Percentiles rank a stretch among this genome's conserved stretches.
Evolutionary conservation across 37 sponge, comb jelly and placozoan genomes (phyloP).

Genomic region (Chondrilla cf. caribensis): DNA sequence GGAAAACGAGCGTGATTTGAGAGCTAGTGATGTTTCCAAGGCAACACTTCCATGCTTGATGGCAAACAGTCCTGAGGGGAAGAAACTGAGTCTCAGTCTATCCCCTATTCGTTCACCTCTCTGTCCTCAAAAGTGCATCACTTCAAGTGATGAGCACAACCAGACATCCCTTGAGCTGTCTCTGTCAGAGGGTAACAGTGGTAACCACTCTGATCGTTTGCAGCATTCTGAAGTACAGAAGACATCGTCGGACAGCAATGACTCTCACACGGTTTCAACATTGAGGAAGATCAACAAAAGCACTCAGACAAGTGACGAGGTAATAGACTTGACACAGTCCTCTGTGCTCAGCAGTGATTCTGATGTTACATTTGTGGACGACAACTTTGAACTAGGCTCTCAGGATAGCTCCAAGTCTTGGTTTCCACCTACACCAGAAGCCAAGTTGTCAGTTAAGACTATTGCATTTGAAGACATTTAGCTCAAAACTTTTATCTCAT

Average conservation of each 20-base stretch:
- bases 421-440: conserved; percentile 4
- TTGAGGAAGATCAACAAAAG: not conserved
- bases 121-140: not conserved
- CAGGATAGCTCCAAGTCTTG: not conserved
- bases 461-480: conserved; percentile 24
- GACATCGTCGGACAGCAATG: not conserved
- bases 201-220: not conserved
- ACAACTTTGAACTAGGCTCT: not conserved
- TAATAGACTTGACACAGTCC: not conserved
- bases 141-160: not conserved
- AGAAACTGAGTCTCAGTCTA: not conserved
- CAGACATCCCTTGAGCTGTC: conserved; percentile 25
- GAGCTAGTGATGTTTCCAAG: not conserved
- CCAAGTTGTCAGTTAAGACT: not conserved
- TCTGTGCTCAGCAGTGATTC: not conserved
- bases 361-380: not conserved
- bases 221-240: not conserved
- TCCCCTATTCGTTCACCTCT: not conserved
- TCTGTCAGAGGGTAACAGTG: not conserved
- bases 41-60: not conserved
- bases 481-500: too few relatives aligned
- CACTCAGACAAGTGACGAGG: not conserved
- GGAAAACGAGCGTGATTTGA: not conserved
- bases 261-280: not conserved
- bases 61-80: not conserved